These are phyloP conservation scores for Timema podura DNA, from an alignment of 2,888 invertebrate genomes.

Conservation along the genomic window DNA sequence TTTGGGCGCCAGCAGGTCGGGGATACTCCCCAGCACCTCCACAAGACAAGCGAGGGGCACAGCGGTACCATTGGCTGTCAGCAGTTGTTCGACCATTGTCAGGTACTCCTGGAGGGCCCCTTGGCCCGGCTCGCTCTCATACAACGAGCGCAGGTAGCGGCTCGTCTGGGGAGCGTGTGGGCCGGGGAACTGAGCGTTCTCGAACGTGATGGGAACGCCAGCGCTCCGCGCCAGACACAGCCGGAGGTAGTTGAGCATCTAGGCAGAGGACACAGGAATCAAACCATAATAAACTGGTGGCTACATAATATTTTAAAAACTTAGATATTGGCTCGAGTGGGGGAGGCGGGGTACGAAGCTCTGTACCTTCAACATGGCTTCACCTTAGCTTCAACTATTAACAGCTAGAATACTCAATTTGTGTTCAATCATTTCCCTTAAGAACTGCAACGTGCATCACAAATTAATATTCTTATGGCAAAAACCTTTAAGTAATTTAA, in stretches of 20 bases:
- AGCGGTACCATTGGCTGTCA: slow-evolving; percentile 61
- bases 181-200: slow-evolving; percentile 55
- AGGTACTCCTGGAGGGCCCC: slow-evolving; percentile 64
- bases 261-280: slow-evolving; percentile 32
- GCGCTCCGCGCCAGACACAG: slow-evolving; percentile 68
- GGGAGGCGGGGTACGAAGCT: too few species aligned
- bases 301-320: too few species aligned
- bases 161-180: slow-evolving; percentile 63
- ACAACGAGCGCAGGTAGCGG: slow-evolving; percentile 50
- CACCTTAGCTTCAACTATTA: too few species aligned
- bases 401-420: too few species aligned
- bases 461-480: too few species aligned
- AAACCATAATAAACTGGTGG: too few species aligned
- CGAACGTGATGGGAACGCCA: slow-evolving; percentile 50
- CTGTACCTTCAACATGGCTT: too few species aligned
- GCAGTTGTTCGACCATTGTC: slow-evolving; percentile 60
- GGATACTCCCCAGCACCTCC: slow-evolving; percentile 79
- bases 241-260: slow-evolving; percentile 75
- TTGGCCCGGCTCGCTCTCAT: slow-evolving; percentile 44
- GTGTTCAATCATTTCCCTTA: too few species aligned
- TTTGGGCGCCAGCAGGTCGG: slow-evolving; percentile 61
- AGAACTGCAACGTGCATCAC: too few species aligned
- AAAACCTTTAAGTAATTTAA: too few species aligned
- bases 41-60: slow-evolving; percentile 70
- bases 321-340: too few species aligned